Evolutionary conservation across 2,888 invertebrate genomes (phyloP).

Genomic region (Pogonocherus hispidulus): DNA sequence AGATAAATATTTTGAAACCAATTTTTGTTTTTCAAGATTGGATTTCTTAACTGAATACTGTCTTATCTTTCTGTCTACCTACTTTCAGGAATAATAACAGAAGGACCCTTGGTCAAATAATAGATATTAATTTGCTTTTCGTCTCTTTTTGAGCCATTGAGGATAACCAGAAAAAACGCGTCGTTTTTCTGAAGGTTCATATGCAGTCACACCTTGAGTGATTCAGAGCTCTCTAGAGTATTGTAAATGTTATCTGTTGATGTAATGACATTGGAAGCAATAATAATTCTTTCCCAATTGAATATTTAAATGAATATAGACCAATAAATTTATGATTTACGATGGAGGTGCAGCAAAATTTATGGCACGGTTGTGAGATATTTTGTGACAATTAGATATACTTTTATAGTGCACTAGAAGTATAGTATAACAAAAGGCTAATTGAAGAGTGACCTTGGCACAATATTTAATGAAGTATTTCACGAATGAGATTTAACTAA

Average conservation of each 20-base stretch:
- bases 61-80: too few relatives aligned
- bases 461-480: neutral
- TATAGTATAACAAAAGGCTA: too few relatives aligned
- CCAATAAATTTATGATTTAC: conserved; percentile 17
- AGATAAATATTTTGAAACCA: too few relatives aligned
- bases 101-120: too few relatives aligned
- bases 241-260: conserved; percentile 1
- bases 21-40: too few relatives aligned
- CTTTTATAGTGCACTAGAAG: neutral
- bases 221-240: neutral
- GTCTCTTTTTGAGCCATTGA: too few relatives aligned
- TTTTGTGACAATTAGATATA: neutral
- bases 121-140: too few relatives aligned
- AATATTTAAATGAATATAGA: conserved; percentile 17
- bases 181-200: too few relatives aligned
- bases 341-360: conserved; percentile 9
- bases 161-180: too few relatives aligned
- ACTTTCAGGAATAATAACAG: too few relatives aligned
- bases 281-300: conserved; percentile 10
- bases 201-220: neutral
- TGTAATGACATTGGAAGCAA: conserved; percentile 16
- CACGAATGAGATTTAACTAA: too few relatives aligned
- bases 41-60: too few relatives aligned
- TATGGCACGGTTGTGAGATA: neutral
- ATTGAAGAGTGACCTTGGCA: neutral